Evolutionary conservation across 2,113 vertebrate species (phyloP).

Genomic region (Caretta caretta): DNA sequence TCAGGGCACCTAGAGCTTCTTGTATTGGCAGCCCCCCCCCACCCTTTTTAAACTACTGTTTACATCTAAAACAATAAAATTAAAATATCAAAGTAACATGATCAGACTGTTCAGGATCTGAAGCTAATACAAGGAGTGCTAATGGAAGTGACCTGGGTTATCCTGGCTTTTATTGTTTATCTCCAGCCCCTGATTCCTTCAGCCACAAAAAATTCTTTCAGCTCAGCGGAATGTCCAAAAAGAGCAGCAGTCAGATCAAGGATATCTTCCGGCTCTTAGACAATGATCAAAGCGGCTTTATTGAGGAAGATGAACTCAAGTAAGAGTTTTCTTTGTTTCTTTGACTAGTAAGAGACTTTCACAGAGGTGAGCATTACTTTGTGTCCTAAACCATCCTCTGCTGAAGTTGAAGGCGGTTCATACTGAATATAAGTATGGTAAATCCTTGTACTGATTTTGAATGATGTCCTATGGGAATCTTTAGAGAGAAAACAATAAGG

Average conservation of each 20-base stretch:
- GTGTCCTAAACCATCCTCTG: not conserved
- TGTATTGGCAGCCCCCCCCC: not conserved
- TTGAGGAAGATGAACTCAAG: conserved; percentile 95
- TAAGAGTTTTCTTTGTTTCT: conserved; percentile 70
- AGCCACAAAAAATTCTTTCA: conserved; percentile 96
- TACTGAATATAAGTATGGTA: not conserved
- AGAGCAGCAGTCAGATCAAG: conserved; percentile 89
- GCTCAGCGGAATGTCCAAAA: conserved; percentile 92
- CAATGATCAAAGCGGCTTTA: conserved; percentile 93
- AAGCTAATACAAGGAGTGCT: not conserved
- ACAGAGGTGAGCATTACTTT: not conserved
- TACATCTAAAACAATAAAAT: not conserved
- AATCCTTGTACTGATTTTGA: not conserved
- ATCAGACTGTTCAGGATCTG: not conserved
- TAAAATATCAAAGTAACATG: not conserved
- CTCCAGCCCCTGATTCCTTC: conserved; percentile 92
- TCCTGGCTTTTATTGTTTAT: conserved; percentile 54
- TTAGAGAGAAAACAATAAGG: not conserved
- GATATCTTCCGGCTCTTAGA: conserved; percentile 93
- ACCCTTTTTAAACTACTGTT: not conserved
- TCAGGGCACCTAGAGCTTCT: not conserved
- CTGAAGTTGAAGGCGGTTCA: not conserved
- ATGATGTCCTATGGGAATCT: not conserved
- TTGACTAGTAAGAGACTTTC: not conserved
- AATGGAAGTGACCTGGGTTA: conserved; percentile 27